Evolutionary conservation across 2,888 invertebrate species (phyloP).

Genomic region (Glaucopsyche alexis): DNA sequence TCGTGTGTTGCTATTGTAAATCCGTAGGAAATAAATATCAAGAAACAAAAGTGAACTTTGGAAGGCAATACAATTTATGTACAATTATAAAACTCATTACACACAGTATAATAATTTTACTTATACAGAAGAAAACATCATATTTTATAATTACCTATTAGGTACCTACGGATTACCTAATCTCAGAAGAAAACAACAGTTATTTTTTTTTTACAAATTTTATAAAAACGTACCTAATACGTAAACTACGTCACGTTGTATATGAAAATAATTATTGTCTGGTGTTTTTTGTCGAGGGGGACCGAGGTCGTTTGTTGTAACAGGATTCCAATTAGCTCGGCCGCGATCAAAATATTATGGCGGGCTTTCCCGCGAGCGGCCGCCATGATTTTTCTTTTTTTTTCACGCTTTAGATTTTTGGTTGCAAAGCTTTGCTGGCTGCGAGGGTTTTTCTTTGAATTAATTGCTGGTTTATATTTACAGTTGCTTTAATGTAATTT

Average conservation of each 20-base stretch:
- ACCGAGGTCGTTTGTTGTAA: conserved; percentile 57
- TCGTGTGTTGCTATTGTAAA: background rate
- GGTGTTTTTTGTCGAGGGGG: conserved; percentile 47
- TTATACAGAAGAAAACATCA: too few relatives aligned
- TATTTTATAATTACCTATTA: too few relatives aligned
- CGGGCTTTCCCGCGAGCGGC: conserved; percentile 35
- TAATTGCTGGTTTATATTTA: background rate
- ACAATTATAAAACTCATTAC: too few relatives aligned
- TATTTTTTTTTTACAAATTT: too few relatives aligned
- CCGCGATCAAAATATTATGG: conserved; percentile 48
- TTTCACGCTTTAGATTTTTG: background rate
- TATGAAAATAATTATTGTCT: conserved; percentile 41
- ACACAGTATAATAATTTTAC: too few relatives aligned
- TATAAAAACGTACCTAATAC: too few relatives aligned
- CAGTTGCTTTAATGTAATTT: background rate
- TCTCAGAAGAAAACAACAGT: too few relatives aligned
- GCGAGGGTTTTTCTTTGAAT: conserved; percentile 2
- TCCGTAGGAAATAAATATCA: background rate
- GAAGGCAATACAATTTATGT: too few relatives aligned
- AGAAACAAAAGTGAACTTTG: too few relatives aligned
- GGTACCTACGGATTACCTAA: too few relatives aligned
- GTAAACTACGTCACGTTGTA: background rate
- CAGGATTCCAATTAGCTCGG: conserved; percentile 61
- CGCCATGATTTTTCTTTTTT: conserved; percentile 33
- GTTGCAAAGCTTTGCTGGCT: background rate